A percentile compares a stretch with the other conserved stretches of the same genome.
phyloP scores from a whole-genome alignment of 2,888 invertebrate genomes.

The Drosophila subsilvestris region DNA sequence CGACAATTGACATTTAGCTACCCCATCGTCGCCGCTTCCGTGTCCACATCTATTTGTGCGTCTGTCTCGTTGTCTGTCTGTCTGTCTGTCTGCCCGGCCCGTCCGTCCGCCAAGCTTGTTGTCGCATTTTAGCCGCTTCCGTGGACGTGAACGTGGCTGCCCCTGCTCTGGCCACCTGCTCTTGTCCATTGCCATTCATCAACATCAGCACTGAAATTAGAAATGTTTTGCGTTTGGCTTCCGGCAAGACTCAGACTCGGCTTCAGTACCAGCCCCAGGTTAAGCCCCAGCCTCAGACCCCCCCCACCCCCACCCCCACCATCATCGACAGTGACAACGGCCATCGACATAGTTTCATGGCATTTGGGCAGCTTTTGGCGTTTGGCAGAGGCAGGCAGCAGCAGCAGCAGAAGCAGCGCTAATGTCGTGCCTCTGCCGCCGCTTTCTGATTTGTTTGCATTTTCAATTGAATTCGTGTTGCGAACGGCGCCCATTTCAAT shows the following conservation, averaged over 20 bases:
- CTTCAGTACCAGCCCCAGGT: constrained; percentile 5
- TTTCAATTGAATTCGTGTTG: constrained; percentile 62
- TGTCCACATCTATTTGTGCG: constrained; percentile 85
- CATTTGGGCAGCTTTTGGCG: constrained; percentile 48
- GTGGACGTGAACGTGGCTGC: constrained; percentile 7
- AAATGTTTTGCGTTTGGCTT: constrained; percentile 61
- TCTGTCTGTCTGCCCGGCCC: constrained; percentile 3
- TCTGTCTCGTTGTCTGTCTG: constrained; percentile 18
- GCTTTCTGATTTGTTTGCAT: constrained; percentile 70
- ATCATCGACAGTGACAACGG: constrained; percentile 40
- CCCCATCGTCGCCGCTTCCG: constrained; percentile 22
- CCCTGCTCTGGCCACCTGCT: constrained; percentile 53
- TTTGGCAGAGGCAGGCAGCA: constrained; percentile 2
- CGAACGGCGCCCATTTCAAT: constrained; percentile 46
- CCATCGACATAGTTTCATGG: constrained; percentile 44
- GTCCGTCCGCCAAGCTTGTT: constrained; percentile 48
- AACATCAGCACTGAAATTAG: constrained; percentile 69
- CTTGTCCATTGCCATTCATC: constrained; percentile 64
- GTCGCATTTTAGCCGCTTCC: constrained; percentile 86
- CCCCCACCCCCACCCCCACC: background rate
- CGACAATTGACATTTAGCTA: constrained; percentile 62
- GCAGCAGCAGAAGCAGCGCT: constrained; percentile 30
- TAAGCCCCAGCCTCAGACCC: background rate
- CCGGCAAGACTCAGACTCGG: constrained; percentile 33
- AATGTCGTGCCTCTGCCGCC: constrained; percentile 62